Base-by-base conservation (phyloP, 2,888 invertebrate genomes). In the Ditula angustiorana region DNA sequence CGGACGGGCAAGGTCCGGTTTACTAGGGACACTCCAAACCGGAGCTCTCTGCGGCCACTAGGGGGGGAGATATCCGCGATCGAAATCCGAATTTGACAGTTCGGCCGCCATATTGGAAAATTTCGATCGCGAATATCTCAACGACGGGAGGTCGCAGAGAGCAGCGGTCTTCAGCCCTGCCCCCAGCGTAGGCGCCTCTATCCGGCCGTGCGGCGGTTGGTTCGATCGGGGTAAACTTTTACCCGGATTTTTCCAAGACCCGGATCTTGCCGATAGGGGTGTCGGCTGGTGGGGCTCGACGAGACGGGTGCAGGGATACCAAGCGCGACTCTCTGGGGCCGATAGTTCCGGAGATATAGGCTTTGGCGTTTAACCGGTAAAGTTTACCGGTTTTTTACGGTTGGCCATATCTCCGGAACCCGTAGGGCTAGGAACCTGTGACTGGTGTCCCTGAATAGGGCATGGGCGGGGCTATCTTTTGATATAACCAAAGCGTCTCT, bases 41-140 rank as follows among this genome's bases (percentile, higher is more conserved):
- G 24, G 41, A 28, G 28, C 2, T 19, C 11, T 19, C 55, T 56
- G 28, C 26, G 55, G 11, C 55, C 16, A 7, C 41, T 7, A n/a
- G 55, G 11, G 19, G 24, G 5, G 41, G 28, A 56, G 55, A 16
- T 56, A 56, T 56, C 28, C 2, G 10, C 55, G 4, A 16, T n/a
- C 41, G 26, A 56, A 56, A 26, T 19, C 41, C 1, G 0, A 19
- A 16, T 53, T 53, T 53, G 53, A 53, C 50, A 50, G 50, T 50
- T 58, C 24, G 7, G 47, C 58, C 49, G 59, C 60, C 60, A 60
- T 60, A 11, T 60, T 50, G n/a, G n/a, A n/a, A n/a, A n/a, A n/a
- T n/a, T n/a, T n/a, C n/a, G n/a, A n/a, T n/a, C n/a, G n/a, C n/a
- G 49, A 16, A 52, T 52, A 52, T 11, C 52, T 60, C 24, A 16